Percentiles rank a stretch among this genome's conserved stretches.
These are phyloP conservation scores for Sarcoramphus papa DNA, from an alignment of 2,797 vertebrate genomes.

Conservation along the genomic window DNA sequence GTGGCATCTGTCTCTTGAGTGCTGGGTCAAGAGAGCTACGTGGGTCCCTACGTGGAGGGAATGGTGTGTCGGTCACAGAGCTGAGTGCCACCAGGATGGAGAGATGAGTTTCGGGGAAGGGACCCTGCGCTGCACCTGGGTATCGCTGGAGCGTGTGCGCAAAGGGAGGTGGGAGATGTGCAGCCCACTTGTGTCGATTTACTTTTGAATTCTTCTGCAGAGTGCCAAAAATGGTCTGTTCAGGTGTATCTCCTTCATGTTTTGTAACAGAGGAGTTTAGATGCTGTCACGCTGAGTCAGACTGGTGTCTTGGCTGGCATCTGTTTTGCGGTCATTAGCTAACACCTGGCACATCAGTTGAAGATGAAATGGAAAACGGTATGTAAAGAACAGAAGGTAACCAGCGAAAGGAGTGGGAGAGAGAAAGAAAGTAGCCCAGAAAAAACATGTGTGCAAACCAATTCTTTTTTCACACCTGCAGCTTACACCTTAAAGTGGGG, in stretches of 20 bases:
- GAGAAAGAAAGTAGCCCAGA: background rate
- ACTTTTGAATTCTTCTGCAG: background rate
- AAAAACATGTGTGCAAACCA: background rate
- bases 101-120: background rate
- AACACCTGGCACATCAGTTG: conserved; percentile 11
- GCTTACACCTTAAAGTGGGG: background rate
- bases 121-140: rapidly evolving
- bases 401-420: background rate
- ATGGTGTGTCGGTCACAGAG: background rate
- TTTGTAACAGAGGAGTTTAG: background rate
- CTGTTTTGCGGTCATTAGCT: background rate
- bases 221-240: background rate
- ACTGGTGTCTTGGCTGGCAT: background rate
- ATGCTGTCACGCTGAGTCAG: rapidly evolving
- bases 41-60: background rate
- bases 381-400: background rate
- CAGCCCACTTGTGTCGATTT: background rate
- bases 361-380: background rate
- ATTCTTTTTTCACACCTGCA: background rate
- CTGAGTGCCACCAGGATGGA: background rate
- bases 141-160: rapidly evolving
- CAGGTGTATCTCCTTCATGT: rapidly evolving
- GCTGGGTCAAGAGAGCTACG: background rate
- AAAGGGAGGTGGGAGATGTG: background rate
- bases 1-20: background rate